phyloP scores from a whole-genome alignment of 1,140 invertebrate species.

The Scaptomyza pallida region DNA sequence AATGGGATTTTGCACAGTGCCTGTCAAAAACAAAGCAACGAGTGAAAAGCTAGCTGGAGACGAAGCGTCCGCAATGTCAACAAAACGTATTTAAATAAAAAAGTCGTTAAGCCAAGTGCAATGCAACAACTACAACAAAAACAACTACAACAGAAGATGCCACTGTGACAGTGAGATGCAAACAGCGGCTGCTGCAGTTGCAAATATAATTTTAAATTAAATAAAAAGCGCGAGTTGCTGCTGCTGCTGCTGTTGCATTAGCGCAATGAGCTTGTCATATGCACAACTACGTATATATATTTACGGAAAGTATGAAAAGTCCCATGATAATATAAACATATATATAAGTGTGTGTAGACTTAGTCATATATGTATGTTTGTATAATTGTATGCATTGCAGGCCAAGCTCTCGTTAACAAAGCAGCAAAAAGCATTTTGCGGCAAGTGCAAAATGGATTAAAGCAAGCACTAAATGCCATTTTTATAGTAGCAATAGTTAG shows the following conservation, averaged over 20 bases:
- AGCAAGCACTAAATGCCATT: background rate
- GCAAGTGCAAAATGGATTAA: constrained; percentile 36
- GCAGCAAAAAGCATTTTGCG: constrained; percentile 2
- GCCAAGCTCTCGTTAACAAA: background rate
- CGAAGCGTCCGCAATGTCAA: constrained; percentile 69
- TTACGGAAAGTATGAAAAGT: background rate
- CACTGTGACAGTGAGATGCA: constrained; percentile 7
- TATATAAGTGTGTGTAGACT: background rate
- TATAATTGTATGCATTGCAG: no score
- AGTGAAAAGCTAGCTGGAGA: constrained; percentile 9
- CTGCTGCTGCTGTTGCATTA: no score
- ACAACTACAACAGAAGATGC: constrained; percentile 16
- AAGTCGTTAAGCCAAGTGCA: constrained; percentile 78
- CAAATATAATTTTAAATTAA: constrained; percentile 80
- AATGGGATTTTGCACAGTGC: constrained; percentile 28
- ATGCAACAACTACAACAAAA: constrained; percentile 40
- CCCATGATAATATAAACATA: background rate
- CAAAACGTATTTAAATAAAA: constrained; percentile 82
- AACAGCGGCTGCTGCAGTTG: constrained; percentile 33
- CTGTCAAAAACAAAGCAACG: constrained; percentile 25
- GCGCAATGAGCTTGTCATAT: constrained; percentile 19
- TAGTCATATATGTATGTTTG: constrained; percentile 4
- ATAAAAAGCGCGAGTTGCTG: constrained; percentile 60
- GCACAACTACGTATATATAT: background rate
- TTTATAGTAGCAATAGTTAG: background rate